phyloP scores from a whole-genome alignment of 1,140 invertebrate genomes.

The Leptopilina boulardi region DNA sequence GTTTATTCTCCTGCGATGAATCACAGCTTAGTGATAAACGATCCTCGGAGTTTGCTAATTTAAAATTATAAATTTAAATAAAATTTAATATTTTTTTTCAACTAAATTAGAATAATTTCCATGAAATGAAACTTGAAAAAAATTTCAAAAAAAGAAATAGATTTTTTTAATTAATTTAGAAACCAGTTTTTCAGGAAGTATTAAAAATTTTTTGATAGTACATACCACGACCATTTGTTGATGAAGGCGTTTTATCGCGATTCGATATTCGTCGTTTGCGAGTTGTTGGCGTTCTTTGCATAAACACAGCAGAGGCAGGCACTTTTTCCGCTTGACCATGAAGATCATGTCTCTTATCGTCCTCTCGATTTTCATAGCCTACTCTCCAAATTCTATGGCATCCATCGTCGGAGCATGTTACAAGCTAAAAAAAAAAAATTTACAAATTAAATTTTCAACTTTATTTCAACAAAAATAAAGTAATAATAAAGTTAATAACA shows the following conservation, averaged over 20 bases:
- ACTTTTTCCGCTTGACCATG: constrained; percentile 77
- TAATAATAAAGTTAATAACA: too few species aligned
- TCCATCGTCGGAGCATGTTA: constrained; percentile 89
- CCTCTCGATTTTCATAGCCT: constrained; percentile 76
- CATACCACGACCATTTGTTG: constrained; percentile 56
- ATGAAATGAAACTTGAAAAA: constrained; percentile 29
- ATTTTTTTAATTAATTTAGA: too few species aligned
- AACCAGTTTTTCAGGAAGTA: too few species aligned
- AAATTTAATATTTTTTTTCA: too few species aligned
- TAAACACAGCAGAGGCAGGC: neutral
- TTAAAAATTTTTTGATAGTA: neutral
- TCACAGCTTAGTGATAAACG: neutral
- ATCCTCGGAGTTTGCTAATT: neutral
- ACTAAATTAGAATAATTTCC: too few species aligned
- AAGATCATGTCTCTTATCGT: constrained; percentile 74
- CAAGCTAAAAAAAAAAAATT: constrained; percentile 75
- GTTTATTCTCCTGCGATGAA: constrained; percentile 1
- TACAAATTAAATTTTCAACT: constrained; percentile 36
- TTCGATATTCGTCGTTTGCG: constrained; percentile 29
- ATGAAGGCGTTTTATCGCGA: constrained; percentile 57
- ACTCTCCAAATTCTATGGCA: constrained; percentile 86
- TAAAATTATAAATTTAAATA: neutral
- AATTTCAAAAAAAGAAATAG: neutral
- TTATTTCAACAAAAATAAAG: constrained; percentile 1
- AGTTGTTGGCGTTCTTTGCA: constrained; percentile 64